phyloP scores from a whole-genome alignment of 1,140 invertebrate genomes.

The Drosophila kikkawai region DNA sequence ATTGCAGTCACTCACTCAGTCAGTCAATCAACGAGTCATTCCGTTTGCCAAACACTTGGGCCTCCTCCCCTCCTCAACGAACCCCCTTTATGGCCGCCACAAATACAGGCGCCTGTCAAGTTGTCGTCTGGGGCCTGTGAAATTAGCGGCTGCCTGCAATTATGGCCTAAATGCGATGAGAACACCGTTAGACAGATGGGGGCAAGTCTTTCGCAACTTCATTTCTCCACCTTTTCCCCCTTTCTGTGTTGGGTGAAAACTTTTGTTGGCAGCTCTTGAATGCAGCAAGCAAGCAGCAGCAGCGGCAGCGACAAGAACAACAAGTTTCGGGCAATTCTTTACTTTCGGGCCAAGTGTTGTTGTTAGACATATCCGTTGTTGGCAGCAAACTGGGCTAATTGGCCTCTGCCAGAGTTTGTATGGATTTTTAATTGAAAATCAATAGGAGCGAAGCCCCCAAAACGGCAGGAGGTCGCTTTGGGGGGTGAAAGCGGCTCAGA shows the following conservation, averaged over 20 bases:
- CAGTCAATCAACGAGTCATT: conserved; percentile 68
- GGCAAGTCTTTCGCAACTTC: conserved; percentile 26
- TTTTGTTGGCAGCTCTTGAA: conserved; percentile 42
- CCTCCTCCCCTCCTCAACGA: not conserved
- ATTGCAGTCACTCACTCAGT: conserved; percentile 56
- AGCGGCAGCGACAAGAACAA: conserved; percentile 19
- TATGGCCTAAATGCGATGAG: conserved; percentile 50
- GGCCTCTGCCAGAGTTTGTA: conserved; percentile 60
- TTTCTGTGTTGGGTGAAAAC: conserved; percentile 8
- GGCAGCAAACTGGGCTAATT: conserved; percentile 76
- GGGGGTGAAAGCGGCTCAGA: conserved; percentile 6
- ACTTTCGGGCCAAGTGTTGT: conserved; percentile 59
- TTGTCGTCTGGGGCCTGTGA: conserved; percentile 73
- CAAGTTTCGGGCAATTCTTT: conserved; percentile 47
- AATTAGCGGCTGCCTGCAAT: conserved; percentile 71
- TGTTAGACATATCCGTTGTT: conserved; percentile 78
- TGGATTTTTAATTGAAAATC: conserved; percentile 83
- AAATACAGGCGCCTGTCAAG: conserved; percentile 60
- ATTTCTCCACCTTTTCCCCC: not conserved
- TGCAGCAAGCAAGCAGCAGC: conserved; percentile 25
- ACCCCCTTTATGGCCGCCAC: conserved; percentile 1
- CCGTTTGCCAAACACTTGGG: conserved; percentile 31
- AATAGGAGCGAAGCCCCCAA: conserved; percentile 58
- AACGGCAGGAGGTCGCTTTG: not conserved
- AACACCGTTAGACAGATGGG: conserved; percentile 43